phyloP scores from a whole-genome alignment of 2,888 invertebrate species.

The Panzeria rudis region DNA sequence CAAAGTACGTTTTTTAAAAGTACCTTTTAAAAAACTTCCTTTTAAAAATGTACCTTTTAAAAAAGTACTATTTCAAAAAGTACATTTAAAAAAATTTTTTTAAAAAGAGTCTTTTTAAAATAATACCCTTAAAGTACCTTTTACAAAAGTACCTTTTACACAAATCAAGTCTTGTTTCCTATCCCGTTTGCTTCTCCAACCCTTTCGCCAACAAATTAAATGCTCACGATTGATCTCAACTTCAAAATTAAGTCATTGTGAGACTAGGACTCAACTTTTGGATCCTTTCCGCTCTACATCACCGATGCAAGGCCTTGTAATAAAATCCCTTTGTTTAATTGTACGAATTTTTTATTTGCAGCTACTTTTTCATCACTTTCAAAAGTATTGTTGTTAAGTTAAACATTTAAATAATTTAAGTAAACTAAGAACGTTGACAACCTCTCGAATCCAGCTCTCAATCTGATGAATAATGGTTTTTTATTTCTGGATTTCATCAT shows the following conservation, averaged over 20 bases:
- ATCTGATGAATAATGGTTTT: constrained; percentile 43
- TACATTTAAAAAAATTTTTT: background rate
- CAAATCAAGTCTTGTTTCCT: too few species aligned
- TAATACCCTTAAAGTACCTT: too few species aligned
- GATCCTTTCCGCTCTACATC: background rate
- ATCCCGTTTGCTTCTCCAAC: too few species aligned
- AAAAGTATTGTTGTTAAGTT: constrained; percentile 5
- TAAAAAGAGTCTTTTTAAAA: too few species aligned
- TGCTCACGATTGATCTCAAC: too few species aligned
- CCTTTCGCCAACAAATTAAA: too few species aligned
- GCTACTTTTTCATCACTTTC: constrained; percentile 17
- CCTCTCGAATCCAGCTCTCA: constrained; percentile 2
- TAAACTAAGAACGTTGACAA: constrained; percentile 47
- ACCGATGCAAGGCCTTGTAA: background rate
- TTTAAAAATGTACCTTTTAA: background rate
- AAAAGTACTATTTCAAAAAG: background rate
- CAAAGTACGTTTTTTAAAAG: background rate
- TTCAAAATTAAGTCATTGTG: background rate
- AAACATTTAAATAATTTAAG: constrained; percentile 45
- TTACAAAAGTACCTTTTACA: too few species aligned
- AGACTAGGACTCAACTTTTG: background rate
- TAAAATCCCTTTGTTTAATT: background rate
- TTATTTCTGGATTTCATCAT: background rate
- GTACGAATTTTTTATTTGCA: constrained; percentile 5
- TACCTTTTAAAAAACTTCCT: background rate